phyloP scores from a whole-genome alignment of 2,797 vertebrate species.

The Sebastes baramenuke region DNA sequence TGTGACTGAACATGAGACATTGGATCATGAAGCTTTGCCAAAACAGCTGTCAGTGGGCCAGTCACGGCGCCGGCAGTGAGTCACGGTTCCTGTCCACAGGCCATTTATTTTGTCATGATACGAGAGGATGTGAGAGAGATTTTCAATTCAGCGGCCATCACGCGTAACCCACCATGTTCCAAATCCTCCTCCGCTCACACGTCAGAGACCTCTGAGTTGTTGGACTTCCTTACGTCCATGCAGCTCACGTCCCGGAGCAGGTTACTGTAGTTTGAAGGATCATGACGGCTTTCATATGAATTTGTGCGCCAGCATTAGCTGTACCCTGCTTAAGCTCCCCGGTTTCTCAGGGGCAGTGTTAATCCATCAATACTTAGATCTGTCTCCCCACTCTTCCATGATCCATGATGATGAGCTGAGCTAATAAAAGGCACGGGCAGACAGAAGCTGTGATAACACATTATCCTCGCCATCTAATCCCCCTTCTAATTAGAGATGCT shows the following conservation, averaged over 20 bases:
- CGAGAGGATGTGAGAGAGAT: conserved; percentile 32
- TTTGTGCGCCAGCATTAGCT: conserved; percentile 46
- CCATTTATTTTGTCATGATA: conserved; percentile 16
- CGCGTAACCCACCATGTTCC: conserved; percentile 49
- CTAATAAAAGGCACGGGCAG: conserved; percentile 69
- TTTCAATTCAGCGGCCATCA: conserved; percentile 58
- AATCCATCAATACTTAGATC: conserved; percentile 56
- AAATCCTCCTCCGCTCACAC: conserved; percentile 41
- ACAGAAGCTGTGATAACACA: conserved; percentile 65
- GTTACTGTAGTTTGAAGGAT: conserved; percentile 29
- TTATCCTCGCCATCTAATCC: conserved; percentile 70
- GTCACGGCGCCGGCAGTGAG: conserved; percentile 45
- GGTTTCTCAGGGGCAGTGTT: conserved; percentile 37
- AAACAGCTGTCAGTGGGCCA: conserved; percentile 63
- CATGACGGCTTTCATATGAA: not conserved
- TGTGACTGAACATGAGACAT: conserved; percentile 53
- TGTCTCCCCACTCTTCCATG: conserved; percentile 21
- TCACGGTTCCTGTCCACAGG: conserved; percentile 50
- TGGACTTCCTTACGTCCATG: conserved; percentile 27
- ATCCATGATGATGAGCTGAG: conserved; percentile 59
- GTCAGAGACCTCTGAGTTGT: conserved; percentile 34
- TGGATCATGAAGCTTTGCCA: conserved; percentile 32
- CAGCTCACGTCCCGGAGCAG: not conserved
- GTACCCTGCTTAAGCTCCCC: conserved; percentile 19
- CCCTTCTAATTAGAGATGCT: conserved; percentile 64